Evolutionary conservation across 2,888 invertebrate genomes (phyloP).

Genomic region (Hemistola chrysoprasaria): DNA sequence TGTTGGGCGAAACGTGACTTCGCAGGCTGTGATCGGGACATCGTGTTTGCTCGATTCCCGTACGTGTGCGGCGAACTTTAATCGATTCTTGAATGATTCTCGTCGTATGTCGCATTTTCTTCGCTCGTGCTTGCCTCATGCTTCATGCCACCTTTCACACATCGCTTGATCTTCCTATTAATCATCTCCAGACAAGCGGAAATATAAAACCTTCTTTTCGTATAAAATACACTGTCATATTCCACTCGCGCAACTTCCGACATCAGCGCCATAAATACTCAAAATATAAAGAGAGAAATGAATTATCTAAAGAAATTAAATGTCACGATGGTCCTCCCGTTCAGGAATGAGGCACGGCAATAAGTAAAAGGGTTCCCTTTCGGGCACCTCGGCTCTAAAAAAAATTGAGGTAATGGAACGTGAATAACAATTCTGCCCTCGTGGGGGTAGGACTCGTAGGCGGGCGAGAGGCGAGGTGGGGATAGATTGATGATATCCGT

Average conservation of each 20-base stretch:
- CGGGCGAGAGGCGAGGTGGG: constrained; percentile 58
- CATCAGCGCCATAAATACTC: constrained; percentile 34
- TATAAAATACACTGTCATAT: constrained; percentile 1
- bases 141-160: neutral
- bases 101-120: constrained; percentile 45
- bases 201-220: constrained; percentile 27
- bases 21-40: constrained; percentile 50
- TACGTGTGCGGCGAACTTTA: constrained; percentile 64
- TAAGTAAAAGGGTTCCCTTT: constrained; percentile 77
- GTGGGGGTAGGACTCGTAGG: constrained; percentile 42
- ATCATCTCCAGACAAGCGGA: constrained; percentile 16
- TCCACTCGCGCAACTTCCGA: constrained; percentile 32
- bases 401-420: constrained; percentile 81
- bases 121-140: constrained; percentile 37
- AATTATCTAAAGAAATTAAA: constrained; percentile 68
- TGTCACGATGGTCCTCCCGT: constrained; percentile 65
- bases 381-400: constrained; percentile 72
- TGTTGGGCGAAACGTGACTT: constrained; percentile 59
- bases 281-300: constrained; percentile 42
- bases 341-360: constrained; percentile 75
- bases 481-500: constrained; percentile 78
- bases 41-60: constrained; percentile 65
- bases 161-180: constrained; percentile 18
- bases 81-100: constrained; percentile 66
- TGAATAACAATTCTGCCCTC: constrained; percentile 77